phyloP scores from a whole-genome alignment of 1,140 invertebrate species.

The Alviniconcha marisindica region DNA sequence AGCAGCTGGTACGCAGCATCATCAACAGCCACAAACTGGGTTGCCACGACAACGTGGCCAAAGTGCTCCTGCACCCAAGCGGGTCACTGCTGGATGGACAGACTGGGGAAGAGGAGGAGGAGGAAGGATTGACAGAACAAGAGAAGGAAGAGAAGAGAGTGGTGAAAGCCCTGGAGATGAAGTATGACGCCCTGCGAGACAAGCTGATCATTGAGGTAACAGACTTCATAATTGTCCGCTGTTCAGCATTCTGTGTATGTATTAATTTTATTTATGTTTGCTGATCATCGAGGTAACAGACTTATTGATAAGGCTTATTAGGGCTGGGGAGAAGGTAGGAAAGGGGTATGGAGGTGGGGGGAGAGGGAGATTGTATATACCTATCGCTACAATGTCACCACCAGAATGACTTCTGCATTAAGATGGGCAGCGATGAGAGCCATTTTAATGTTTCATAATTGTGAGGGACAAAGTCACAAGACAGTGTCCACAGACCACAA shows the following conservation, averaged over 20 bases:
- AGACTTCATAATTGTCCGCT: too few relatives aligned
- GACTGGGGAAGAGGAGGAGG: neutral
- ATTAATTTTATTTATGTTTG: neutral
- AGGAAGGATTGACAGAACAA: conserved; percentile 40
- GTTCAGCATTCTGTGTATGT: neutral
- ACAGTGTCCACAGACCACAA: too few relatives aligned
- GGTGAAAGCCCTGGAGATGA: conserved; percentile 66
- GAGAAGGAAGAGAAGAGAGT: conserved; percentile 53
- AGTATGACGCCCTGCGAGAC: conserved; percentile 70
- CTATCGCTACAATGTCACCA: too few relatives aligned
- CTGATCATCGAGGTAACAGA: too few relatives aligned
- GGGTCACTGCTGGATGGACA: conserved; percentile 32
- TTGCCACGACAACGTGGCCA: conserved; percentile 65
- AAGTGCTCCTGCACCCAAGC: conserved; percentile 55
- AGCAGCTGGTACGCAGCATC: conserved; percentile 17
- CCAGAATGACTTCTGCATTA: too few relatives aligned
- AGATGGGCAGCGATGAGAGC: too few relatives aligned
- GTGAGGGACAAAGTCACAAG: too few relatives aligned
- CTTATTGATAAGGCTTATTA: too few relatives aligned
- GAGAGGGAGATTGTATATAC: too few relatives aligned
- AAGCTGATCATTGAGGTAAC: conserved; percentile 68
- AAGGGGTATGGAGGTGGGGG: too few relatives aligned
- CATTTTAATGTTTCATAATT: too few relatives aligned
- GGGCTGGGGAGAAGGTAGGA: too few relatives aligned
- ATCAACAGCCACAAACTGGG: neutral